Conservation (phyloP, 2,113 vertebrate genomes). For the Charina bottae region DNA sequence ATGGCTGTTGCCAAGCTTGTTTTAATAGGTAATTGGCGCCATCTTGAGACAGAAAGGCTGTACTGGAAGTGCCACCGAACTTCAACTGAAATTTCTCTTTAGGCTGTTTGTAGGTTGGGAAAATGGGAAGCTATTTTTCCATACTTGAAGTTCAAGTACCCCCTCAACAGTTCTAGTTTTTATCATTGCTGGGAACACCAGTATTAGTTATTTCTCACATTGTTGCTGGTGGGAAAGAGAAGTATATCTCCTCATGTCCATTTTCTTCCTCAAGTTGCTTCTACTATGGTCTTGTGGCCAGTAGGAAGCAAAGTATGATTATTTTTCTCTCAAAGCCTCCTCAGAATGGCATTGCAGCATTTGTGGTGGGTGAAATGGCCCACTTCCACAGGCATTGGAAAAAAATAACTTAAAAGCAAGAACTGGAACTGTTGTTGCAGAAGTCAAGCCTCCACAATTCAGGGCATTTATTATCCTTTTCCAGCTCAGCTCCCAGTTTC, state of each 20-base stretch:
- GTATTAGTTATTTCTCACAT: not conserved
- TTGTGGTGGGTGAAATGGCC: not conserved
- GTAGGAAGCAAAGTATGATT: not conserved
- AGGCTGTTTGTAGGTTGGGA: not conserved
- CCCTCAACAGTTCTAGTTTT: not conserved
- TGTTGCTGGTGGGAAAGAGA: not conserved
- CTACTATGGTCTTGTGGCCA: not conserved
- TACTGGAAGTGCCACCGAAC: slow-evolving; percentile 38
- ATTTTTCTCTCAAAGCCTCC: not conserved
- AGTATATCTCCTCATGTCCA: too few species aligned
- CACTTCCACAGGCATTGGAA: not conserved
- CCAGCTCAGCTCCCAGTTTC: not conserved
- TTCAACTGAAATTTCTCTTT: not conserved
- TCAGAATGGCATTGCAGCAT: not conserved
- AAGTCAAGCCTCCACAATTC: not conserved
- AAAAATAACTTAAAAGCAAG: not conserved
- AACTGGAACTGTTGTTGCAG: not conserved
- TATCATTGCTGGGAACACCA: not conserved
- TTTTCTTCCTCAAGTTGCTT: not conserved
- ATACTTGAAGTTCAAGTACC: not conserved
- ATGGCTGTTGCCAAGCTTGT: not conserved
- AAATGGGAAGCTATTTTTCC: not conserved
- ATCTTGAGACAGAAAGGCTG: slow-evolving; percentile 68
- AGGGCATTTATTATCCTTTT: not conserved
- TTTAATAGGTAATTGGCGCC: slow-evolving; percentile 74